Conservation (phyloP, 2,888 invertebrate species). For the Blastobasis adustella region DNA sequence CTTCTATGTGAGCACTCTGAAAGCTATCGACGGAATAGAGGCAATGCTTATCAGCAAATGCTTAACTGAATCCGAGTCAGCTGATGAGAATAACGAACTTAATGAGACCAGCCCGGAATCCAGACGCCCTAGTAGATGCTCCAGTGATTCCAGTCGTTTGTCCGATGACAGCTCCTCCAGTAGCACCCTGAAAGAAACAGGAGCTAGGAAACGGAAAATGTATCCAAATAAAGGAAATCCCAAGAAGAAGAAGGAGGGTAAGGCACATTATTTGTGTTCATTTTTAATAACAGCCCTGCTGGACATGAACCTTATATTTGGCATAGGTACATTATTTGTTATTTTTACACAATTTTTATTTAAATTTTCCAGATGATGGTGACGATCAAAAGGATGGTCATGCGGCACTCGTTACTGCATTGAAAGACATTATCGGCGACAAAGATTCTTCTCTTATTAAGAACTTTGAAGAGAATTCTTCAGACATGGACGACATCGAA, state of each 20-base stretch:
- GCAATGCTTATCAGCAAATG: conserved; percentile 23
- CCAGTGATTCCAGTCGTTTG: conserved; percentile 60
- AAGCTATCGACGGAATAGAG: conserved; percentile 55
- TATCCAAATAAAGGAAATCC: conserved; percentile 28
- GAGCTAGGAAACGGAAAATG: conserved; percentile 50
- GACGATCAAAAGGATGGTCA: conserved; percentile 32
- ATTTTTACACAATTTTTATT: background rate
- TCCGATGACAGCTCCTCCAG: conserved; percentile 65
- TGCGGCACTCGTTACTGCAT: conserved; percentile 26
- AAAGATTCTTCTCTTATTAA: conserved; percentile 40
- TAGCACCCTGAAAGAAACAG: conserved; percentile 39
- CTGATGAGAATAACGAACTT: conserved; percentile 34
- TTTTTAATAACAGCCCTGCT: too few relatives aligned
- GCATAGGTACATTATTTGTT: too few relatives aligned
- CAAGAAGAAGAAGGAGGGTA: conserved; percentile 48
- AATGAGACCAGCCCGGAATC: conserved; percentile 49
- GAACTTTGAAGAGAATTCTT: conserved; percentile 62
- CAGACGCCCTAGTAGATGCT: conserved; percentile 56
- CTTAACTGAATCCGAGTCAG: conserved; percentile 34
- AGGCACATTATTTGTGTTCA: background rate
- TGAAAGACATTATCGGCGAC: conserved; percentile 22
- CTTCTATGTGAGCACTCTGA: conserved; percentile 63
- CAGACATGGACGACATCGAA: conserved; percentile 57
- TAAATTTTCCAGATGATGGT: conserved; percentile 36
- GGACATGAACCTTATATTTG: too few relatives aligned